Conservation (phyloP, 2,113 vertebrate species). For the Sorex araneus region DNA sequence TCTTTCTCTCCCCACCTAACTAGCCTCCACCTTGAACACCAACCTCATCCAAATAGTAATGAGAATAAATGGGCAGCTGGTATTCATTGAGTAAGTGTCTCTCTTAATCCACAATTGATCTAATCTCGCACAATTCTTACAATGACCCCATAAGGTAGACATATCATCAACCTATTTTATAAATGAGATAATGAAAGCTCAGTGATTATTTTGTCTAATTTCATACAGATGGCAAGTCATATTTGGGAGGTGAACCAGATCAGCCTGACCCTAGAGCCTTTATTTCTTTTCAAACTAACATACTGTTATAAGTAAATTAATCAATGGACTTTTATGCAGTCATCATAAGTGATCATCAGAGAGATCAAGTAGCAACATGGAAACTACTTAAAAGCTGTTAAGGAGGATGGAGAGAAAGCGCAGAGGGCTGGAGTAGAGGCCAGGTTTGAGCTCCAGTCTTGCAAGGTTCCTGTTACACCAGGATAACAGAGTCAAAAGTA, state of each 20-base stretch:
- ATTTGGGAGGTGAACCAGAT: not conserved
- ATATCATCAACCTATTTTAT: not conserved
- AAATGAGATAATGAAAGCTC: slow-evolving; percentile 36
- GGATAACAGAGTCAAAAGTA: too few species aligned
- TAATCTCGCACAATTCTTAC: not conserved
- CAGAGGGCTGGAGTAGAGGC: too few species aligned
- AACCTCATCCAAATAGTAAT: slow-evolving; percentile 34
- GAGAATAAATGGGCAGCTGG: not conserved
- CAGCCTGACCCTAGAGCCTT: not conserved
- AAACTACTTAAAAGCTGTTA: slow-evolving; percentile 48
- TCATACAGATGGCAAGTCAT: not conserved
- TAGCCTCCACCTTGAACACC: slow-evolving; percentile 12
- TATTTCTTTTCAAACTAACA: not conserved
- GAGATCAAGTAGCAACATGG: slow-evolving; percentile 65
- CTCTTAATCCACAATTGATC: not conserved
- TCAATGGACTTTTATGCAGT: not conserved
- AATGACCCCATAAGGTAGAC: not conserved
- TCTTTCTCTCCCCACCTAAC: not conserved
- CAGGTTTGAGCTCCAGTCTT: too few species aligned
- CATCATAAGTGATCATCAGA: slow-evolving; percentile 58
- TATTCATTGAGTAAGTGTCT: not conserved
- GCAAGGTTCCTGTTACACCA: too few species aligned
- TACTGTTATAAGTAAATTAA: slow-evolving; percentile 34
- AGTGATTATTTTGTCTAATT: slow-evolving; percentile 17
- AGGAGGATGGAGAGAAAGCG: not conserved